Percentiles rank a stretch among this genome's conserved stretches.
Conservation (phyloP, 2,113 vertebrate species). For the Asarcornis scutulata region DNA sequence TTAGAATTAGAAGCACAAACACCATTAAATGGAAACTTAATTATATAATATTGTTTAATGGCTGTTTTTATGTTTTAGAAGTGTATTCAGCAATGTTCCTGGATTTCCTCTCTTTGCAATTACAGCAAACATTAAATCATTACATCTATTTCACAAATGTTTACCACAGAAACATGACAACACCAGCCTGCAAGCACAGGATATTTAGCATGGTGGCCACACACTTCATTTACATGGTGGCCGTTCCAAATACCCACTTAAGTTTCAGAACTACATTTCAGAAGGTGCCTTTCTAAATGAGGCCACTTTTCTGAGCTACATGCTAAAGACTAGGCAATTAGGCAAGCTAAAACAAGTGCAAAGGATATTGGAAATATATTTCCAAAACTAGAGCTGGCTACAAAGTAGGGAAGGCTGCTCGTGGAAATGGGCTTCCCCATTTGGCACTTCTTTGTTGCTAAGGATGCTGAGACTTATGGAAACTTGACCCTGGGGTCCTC, state of each 20-base stretch:
- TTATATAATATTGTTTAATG: neutral
- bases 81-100: neutral
- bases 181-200: neutral
- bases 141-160: neutral
- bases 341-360: neutral
- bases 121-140: constrained; percentile 2
- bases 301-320: neutral
- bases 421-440: neutral
- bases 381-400: neutral
- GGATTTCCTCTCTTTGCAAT: neutral
- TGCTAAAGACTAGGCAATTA: neutral
- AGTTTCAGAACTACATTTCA: neutral
- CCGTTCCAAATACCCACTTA: neutral
- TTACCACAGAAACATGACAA: neutral
- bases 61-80: neutral
- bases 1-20: neutral
- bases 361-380: neutral
- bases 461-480: neutral
- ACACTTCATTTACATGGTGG: neutral
- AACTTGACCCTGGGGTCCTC: neutral
- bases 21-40: constrained; percentile 21
- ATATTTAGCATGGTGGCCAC: neutral
- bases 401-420: neutral
- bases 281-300: neutral
- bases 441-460: neutral